Conservation (phyloP, 2,888 invertebrate species). For the Microctonus brassicae region DNA sequence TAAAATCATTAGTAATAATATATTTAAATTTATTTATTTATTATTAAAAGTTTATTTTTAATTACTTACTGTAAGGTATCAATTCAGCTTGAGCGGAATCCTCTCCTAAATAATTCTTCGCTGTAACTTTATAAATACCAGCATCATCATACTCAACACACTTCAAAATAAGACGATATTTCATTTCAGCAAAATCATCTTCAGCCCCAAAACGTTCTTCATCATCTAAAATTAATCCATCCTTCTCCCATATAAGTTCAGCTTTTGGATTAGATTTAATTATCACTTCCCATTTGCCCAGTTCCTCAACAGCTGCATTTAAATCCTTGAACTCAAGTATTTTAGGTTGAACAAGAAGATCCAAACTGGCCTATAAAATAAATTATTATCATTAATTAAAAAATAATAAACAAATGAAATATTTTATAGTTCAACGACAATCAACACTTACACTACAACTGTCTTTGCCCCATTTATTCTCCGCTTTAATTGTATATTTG, state of each 20-base stretch:
- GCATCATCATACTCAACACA: slow-evolving; percentile 80
- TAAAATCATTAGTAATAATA: slow-evolving; percentile 36
- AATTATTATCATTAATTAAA: slow-evolving; percentile 10
- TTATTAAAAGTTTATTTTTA: slow-evolving; percentile 42
- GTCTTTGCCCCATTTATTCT: slow-evolving; percentile 85
- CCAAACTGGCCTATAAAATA: slow-evolving; percentile 74
- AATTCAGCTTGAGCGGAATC: slow-evolving; percentile 78
- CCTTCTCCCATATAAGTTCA: slow-evolving; percentile 85
- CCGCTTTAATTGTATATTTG: slow-evolving; percentile 83
- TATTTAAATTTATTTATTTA: slow-evolving; percentile 54
- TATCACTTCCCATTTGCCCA: slow-evolving; percentile 83
- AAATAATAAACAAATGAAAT: not conserved
- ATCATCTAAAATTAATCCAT: slow-evolving; percentile 75
- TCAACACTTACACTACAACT: slow-evolving; percentile 74
- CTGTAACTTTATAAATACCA: slow-evolving; percentile 83
- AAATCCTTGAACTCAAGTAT: slow-evolving; percentile 82
- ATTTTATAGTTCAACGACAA: too few relatives aligned
- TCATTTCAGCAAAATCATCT: slow-evolving; percentile 76
- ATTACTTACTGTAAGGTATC: slow-evolving; percentile 79
- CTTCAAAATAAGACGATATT: slow-evolving; percentile 80
- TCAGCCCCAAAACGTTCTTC: slow-evolving; percentile 74
- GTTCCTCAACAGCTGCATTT: slow-evolving; percentile 81
- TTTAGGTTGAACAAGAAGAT: slow-evolving; percentile 83
- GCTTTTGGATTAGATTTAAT: slow-evolving; percentile 93
- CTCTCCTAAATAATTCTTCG: slow-evolving; percentile 84